Evolutionary conservation across 1,140 invertebrate species (phyloP), one percentile per base, ranked within the genome.

Genomic region (Chelonus insularis): DNA sequence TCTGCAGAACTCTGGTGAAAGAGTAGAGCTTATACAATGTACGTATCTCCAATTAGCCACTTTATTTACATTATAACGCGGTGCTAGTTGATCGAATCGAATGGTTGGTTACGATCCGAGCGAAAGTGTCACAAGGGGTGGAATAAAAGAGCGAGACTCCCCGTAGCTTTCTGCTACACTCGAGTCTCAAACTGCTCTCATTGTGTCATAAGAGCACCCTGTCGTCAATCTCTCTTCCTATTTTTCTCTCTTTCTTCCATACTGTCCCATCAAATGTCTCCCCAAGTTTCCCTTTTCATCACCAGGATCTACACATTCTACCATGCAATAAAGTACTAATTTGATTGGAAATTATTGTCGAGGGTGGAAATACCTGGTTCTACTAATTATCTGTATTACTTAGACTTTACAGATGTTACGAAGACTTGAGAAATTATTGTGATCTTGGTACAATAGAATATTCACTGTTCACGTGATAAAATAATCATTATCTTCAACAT

Each of bases 61-160:
- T 72, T 75, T 75, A 77, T 79, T 79, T 81, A 76, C 73, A 76
- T 77, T 76, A 76, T 72, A 67, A 72, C 67, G 72, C 65, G 43
- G 34, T 48, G 43, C 64, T 43, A 57, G 20, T 47, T 47, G 57
- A 66, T 72, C 68, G 61, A 69, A 65, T 69, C 62, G 65, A 66
- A 70, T 43, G 61, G 25, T 62, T 34, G 57, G 47, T 63, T 50
- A 54, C 43, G 43, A 63, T 64, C 9, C 11, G 6, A 32, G 45
- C 23, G 21, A 16, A 29, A 16, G 14, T 21, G 23, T 32, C 25
- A 32, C 9, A 39, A n/a, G 20, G 32, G 18, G n/a, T 11, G 34
- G 29, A 52, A 43, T 52, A 23, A 12, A 23, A 14, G 36, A 41
- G 48, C 52, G 8, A 36, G 16, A 36, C 60, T 37, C 41, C 14